Base-by-base conservation (phyloP, 2,113 vertebrate genomes). In the Clarias gariepinus region DNA sequence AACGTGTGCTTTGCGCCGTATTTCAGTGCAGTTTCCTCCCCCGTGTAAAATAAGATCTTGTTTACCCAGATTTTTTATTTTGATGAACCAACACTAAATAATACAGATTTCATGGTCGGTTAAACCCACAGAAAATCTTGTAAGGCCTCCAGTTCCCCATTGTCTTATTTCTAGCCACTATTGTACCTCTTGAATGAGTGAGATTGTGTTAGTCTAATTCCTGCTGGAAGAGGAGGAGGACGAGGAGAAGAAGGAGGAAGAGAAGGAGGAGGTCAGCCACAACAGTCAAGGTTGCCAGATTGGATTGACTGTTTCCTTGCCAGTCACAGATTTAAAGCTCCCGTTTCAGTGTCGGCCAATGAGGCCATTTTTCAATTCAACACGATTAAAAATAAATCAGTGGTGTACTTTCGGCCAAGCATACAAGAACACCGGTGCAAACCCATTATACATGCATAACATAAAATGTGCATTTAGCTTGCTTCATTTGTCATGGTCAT, bases 201-300 rank as follows among this genome's bases (percentile, higher is more conserved):
- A 68, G 25, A 55, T 81, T 47, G n/a, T 25, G 47, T 8, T 47
- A 19, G 68, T 7, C 77, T 58, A 33, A 57, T 69, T 83, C 30
- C 78, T 81, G 64, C 9, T 36, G 11, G 21, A 36, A 52, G 74
- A 79, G 57, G 68, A 63, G 63, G 58, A 68, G 68, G 64, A 73
- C 18, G 3, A 28, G 52, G 8, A 57, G 76, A 19, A 78, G 33
- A 21, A 58, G 77, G 25, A 18, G 41, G 21, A 55, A 47, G 74
- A 77, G 9, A 12, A 53, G 16, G 21, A 28, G 82, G 81, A 33
- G 82, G 61, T 36, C 71, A 52, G 28, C 28, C n/a, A 33, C 53
- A 83, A 13, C 68, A 58, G 64, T 12, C 21, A 33, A 19, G 66
- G 82, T 83, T 83, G 82, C 82, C 82, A 83, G 82, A 83, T 83